These are phyloP conservation scores for Mus spicilegus DNA, from an alignment of 2,113 vertebrate species.

Conservation along the genomic window DNA sequence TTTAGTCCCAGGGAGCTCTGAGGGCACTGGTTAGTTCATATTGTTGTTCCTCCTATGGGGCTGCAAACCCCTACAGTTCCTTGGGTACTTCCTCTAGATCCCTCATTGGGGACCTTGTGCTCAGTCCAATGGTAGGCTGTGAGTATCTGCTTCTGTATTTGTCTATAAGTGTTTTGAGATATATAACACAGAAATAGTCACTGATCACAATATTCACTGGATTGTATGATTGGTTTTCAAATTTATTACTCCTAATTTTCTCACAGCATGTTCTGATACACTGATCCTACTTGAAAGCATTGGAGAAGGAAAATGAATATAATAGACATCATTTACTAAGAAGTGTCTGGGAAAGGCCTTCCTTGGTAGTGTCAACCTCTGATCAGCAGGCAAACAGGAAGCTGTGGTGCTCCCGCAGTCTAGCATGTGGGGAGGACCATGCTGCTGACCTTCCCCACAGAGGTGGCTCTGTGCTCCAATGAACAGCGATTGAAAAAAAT, in stretches of 20 bases:
- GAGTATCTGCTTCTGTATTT: too few species aligned
- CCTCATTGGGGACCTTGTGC: too few species aligned
- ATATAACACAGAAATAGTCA: neutral
- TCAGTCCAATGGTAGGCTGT: too few species aligned
- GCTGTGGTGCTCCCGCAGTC: neutral
- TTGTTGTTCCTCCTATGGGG: too few species aligned
- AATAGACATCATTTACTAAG: neutral
- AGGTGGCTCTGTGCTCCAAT: neutral
- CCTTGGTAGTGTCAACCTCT: neutral
- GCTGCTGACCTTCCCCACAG: neutral
- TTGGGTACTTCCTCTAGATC: too few species aligned
- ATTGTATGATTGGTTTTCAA: neutral
- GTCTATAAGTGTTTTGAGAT: neutral
- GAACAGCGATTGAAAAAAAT: too few species aligned
- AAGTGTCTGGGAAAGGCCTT: too few species aligned
- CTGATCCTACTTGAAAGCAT: neutral
- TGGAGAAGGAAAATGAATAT: neutral
- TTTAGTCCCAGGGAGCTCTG: too few species aligned
- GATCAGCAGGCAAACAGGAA: too few species aligned
- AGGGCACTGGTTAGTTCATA: too few species aligned
- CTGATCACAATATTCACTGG: neutral
- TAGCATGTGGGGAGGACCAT: neutral
- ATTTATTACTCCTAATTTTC: neutral
- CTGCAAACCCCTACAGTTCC: too few species aligned
- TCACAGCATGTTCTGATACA: neutral